phyloP scores from a whole-genome alignment of 2,797 vertebrate species.

The Botia kubotai region DNA sequence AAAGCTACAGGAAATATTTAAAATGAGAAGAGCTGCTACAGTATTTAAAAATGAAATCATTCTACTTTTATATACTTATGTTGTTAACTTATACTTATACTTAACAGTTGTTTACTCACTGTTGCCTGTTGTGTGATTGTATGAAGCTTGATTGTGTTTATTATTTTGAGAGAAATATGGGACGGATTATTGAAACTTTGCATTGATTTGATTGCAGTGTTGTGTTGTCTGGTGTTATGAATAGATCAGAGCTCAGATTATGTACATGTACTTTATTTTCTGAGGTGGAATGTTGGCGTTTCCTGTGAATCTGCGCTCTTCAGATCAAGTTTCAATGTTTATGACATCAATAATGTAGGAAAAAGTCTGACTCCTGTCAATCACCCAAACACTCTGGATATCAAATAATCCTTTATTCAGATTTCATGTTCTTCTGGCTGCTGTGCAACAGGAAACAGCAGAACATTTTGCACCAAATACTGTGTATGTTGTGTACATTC shows the following conservation, averaged over 20 bases:
- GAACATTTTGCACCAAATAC: conserved; percentile 68
- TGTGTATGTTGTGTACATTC: conserved; percentile 59
- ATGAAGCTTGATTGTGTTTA: conserved; percentile 78
- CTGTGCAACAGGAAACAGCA: conserved; percentile 62
- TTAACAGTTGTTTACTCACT: conserved; percentile 76
- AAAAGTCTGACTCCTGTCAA: neutral
- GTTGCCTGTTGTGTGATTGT: conserved; percentile 61
- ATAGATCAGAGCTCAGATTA: neutral
- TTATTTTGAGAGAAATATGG: neutral
- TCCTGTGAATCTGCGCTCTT: conserved; percentile 52
- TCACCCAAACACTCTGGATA: neutral
- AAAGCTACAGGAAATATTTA: too few relatives aligned
- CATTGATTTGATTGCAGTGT: conserved; percentile 31
- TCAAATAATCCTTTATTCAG: neutral
- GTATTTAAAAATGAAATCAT: conserved; percentile 80
- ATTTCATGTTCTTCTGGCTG: conserved; percentile 67
- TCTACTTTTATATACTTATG: conserved; percentile 83
- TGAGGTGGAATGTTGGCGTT: neutral
- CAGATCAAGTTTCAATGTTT: neutral
- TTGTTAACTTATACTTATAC: too few relatives aligned
- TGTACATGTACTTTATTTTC: too few relatives aligned
- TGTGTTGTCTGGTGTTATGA: neutral
- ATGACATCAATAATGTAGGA: neutral
- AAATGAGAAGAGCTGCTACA: conserved; percentile 79
- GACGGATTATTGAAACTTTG: conserved; percentile 31